Evolutionary conservation across 2,888 invertebrate species (phyloP).

Genomic region (Punctoribates punctum): DNA sequence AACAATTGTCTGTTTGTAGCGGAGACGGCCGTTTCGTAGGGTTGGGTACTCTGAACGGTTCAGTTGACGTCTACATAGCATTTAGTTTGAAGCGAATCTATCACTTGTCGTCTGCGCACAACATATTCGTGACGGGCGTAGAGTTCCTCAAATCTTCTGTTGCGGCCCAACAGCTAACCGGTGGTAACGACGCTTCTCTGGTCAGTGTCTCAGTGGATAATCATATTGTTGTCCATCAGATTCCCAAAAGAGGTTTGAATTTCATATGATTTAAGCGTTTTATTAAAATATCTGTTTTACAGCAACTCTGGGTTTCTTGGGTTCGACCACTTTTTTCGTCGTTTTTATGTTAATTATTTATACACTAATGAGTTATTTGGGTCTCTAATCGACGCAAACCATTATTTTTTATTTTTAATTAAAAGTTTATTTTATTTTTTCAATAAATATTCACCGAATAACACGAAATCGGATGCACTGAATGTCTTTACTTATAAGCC

Average conservation of each 20-base stretch:
- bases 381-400: conserved; percentile 1
- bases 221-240: conserved; percentile 79
- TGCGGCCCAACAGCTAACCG: conserved; percentile 51
- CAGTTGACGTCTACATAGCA: conserved; percentile 81
- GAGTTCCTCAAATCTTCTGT: conserved; percentile 71
- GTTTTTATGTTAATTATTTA: conserved; percentile 47
- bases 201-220: conserved; percentile 95
- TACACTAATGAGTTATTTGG: conserved; percentile 47
- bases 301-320: conserved; percentile 47
- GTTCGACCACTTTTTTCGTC: conserved; percentile 46
- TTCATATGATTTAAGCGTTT: background rate
- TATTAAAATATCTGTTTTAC: conserved; percentile 36
- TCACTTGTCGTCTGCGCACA: conserved; percentile 78
- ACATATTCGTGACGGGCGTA: conserved; percentile 94
- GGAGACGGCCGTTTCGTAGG: conserved; percentile 90
- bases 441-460: background rate
- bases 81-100: conserved; percentile 84
- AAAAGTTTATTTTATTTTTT: background rate
- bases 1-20: too few species aligned
- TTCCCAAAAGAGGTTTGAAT: conserved; percentile 58
- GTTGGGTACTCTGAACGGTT: conserved; percentile 89
- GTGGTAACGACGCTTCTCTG: conserved; percentile 71
- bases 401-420: background rate
- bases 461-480: background rate
- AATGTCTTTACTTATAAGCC: background rate